These are phyloP conservation scores for Pipra filicauda DNA, from an alignment of 2,113 vertebrate species.

Conservation along the genomic window DNA sequence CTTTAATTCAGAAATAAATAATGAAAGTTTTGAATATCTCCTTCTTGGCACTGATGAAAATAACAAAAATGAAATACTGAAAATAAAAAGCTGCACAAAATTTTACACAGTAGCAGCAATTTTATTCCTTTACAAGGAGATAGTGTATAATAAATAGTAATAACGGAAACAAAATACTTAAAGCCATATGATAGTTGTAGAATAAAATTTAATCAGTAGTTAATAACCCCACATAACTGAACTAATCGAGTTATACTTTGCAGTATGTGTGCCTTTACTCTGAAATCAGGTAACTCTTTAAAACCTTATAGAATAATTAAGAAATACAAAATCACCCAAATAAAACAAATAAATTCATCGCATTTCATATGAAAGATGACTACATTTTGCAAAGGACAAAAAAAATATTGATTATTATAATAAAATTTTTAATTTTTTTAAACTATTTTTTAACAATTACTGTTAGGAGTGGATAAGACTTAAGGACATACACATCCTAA, in stretches of 20 bases:
- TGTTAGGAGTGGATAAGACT: neutral
- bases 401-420: neutral
- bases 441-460: neutral
- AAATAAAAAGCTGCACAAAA: neutral
- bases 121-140: neutral
- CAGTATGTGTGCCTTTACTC: conserved; percentile 32
- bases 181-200: conserved; percentile 18
- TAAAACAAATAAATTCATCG: neutral
- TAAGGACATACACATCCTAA: neutral
- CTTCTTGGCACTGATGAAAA: neutral
- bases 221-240: conserved; percentile 39
- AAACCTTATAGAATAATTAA: neutral
- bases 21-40: neutral
- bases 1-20: neutral
- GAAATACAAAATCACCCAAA: neutral
- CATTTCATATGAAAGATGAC: neutral
- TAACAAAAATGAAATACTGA: neutral
- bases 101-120: neutral
- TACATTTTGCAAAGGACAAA: neutral
- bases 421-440: neutral
- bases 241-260: conserved; percentile 49
- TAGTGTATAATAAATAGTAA: neutral
- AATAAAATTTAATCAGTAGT: conserved; percentile 36
- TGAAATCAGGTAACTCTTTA: neutral
- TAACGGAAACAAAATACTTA: conserved; percentile 1